Evolutionary conservation across 2,113 vertebrate species (phyloP).

Genomic region (human (Homo sapiens)): DNA sequence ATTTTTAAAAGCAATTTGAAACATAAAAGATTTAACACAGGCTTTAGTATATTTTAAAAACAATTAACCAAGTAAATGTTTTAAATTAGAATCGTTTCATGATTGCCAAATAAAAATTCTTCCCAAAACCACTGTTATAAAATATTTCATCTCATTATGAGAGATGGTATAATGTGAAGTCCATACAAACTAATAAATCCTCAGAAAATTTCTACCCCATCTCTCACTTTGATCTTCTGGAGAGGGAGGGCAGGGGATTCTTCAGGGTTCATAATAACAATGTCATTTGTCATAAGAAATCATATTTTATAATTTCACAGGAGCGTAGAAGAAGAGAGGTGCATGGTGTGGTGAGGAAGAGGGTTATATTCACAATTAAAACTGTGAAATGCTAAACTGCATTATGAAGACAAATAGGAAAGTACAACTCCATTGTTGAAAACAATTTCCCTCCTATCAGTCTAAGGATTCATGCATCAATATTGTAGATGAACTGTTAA

Average conservation of each 20-base stretch:
- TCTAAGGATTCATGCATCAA: conserved; percentile 87
- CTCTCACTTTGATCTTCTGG: background rate
- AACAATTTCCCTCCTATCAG: conserved; percentile 88
- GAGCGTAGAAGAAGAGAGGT: background rate
- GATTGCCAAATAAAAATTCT: conserved; percentile 54
- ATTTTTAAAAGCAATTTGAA: conserved; percentile 4
- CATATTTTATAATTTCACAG: conserved; percentile 9
- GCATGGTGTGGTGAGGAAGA: background rate
- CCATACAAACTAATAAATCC: conserved; percentile 48
- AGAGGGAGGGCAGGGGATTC: background rate
- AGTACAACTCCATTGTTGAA: conserved; percentile 88
- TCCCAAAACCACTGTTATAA: conserved; percentile 52
- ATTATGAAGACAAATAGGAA: conserved; percentile 86
- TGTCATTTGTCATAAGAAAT: conserved; percentile 27
- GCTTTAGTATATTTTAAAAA: conserved; percentile 53
- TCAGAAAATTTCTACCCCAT: background rate
- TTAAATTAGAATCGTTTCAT: conserved; percentile 47
- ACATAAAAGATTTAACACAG: background rate
- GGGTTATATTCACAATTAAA: conserved; percentile 78
- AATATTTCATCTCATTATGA: conserved; percentile 41
- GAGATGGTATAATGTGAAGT: background rate
- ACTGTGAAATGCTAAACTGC: conserved; percentile 81
- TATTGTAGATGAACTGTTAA: conserved; percentile 94
- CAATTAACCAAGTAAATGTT: conserved; percentile 57
- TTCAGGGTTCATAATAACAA: background rate